phyloP scores from a whole-genome alignment of 2,888 invertebrate genomes.

The Limnephilus marmoratus region DNA sequence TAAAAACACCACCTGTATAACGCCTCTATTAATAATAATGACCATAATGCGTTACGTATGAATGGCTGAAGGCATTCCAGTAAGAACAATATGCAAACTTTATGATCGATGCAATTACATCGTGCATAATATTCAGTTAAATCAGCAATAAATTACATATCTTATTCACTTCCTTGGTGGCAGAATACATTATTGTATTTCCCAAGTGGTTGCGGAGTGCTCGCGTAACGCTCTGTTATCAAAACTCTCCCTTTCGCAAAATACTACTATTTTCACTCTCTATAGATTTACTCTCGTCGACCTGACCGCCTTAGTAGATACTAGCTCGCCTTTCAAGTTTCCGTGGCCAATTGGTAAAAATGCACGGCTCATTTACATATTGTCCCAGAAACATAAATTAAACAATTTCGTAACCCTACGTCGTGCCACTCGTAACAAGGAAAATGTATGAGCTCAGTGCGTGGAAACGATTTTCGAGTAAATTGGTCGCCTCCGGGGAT shows the following conservation, averaged over 20 bases:
- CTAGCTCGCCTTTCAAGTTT: neutral
- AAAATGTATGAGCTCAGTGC: neutral
- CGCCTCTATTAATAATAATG: neutral
- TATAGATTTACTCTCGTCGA: conserved; percentile 7
- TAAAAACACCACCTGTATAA: too few species aligned
- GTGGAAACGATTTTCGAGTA: neutral
- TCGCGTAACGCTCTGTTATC: neutral
- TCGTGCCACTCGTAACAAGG: conserved; percentile 19
- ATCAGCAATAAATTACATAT: neutral
- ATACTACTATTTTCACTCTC: conserved; percentile 27
- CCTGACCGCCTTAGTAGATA: neutral
- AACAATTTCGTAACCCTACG: conserved; percentile 32
- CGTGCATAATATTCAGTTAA: neutral
- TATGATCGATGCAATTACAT: neutral
- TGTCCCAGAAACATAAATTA: conserved; percentile 38
- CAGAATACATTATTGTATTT: neutral
- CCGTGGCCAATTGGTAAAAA: conserved; percentile 17
- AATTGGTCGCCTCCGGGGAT: conserved; percentile 20
- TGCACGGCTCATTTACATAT: neutral
- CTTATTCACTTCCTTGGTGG: neutral
- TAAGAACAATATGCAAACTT: neutral
- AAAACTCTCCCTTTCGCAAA: conserved; percentile 35
- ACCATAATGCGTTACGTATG: too few species aligned
- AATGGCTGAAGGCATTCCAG: neutral
- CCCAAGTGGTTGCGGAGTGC: neutral